phyloP scores from a whole-genome alignment of 23 tunicate genomes.

The Ascidia mentula region DNA sequence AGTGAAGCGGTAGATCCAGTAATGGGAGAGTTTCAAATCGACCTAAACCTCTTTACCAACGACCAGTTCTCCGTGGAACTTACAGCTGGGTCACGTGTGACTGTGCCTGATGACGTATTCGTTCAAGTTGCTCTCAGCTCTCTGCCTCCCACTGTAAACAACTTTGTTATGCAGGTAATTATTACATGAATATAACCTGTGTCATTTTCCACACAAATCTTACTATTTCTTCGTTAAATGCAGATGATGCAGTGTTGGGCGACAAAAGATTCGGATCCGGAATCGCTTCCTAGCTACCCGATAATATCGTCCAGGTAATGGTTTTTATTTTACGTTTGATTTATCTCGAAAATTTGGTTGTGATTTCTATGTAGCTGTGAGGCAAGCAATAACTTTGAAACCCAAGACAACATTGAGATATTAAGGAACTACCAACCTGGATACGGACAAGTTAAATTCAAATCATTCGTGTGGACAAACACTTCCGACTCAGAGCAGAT shows the following conservation, averaged over 20 bases:
- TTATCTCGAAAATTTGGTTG: neutral
- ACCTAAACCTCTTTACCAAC: neutral
- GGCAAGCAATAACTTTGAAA: neutral
- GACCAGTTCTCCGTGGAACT: neutral
- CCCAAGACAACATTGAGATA: neutral
- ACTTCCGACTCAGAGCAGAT: neutral
- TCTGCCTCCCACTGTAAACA: neutral
- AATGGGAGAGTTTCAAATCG: neutral
- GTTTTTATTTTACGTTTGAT: neutral
- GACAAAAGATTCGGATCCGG: neutral
- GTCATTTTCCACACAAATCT: too few species aligned
- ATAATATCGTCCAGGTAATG: neutral
- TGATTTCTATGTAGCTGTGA: neutral
- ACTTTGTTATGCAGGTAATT: neutral
- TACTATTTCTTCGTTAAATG: too few species aligned
- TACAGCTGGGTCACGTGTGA: neutral
- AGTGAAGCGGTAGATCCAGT: neutral
- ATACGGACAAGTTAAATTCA: neutral
- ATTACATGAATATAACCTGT: neutral
- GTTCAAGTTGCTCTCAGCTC: neutral
- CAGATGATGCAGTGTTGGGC: neutral
- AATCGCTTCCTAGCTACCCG: neutral
- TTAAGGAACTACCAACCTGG: neutral
- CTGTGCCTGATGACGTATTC: neutral
- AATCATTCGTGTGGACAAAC: constrained; percentile 10